Base-by-base conservation (phyloP, 2,797 vertebrate genomes). In the Decapterus maruadsi region DNA sequence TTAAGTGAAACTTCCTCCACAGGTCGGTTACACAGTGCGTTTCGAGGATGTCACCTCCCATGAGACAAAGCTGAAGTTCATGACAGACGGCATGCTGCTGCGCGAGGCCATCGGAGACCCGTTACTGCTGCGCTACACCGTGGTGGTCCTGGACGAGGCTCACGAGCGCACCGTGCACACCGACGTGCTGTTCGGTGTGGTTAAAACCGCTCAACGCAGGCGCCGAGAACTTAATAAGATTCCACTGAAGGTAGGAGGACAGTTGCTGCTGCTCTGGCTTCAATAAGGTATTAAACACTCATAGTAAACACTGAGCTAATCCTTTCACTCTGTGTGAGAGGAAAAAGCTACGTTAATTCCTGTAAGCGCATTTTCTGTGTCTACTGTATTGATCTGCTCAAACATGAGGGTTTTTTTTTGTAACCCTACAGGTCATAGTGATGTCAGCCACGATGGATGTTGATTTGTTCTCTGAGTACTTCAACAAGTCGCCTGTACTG, bases 381-480 rank as follows among this genome's bases (percentile, higher is more conserved):
- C 42, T 58, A 6, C 53, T 48, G 4, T 26, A 8, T 34, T 20
- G 48, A 48, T 36, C 22, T 58, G 14, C 51, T 34, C 3, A 38
- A 57, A 11, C 43, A 1, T 20, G 6, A 19, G 45, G 2, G n/a
- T 0, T 54, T 5, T 42, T 8, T 16, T 46, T 8, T 65, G 11
- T 69, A n/a, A 58, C 29, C 66, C 2, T 19, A 16, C 14, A 99
- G 98, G 93, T 99, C 60, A 89, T 99, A 0, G 75, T 99, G 86
- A 99, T 99, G 98, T 99, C 98, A 0, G 98, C 98, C 65, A 99
- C 98, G 0, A 99, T 99, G 98, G 98, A 99, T 0, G 98, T 99
- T 20, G 98, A 99, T 85, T 92, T 97, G 74, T 99, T 99, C 91
- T 98, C 98, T 0, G 95, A 97, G 77, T 99, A 99, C 85, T 99